phyloP scores from a whole-genome alignment of 2,888 invertebrate species.

The Diaperis boleti region DNA sequence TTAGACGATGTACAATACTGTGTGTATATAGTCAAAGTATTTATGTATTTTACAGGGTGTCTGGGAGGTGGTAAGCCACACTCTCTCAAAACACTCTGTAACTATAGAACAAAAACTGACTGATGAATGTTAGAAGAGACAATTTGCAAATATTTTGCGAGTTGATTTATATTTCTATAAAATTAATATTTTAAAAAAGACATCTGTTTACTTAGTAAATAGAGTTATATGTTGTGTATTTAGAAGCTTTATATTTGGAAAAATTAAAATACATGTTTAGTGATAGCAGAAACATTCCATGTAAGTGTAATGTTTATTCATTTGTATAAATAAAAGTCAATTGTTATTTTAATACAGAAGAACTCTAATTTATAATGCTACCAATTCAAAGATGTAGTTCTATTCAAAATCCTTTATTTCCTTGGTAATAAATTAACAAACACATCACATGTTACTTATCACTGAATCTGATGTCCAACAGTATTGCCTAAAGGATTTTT shows the following conservation, averaged over 20 bases:
- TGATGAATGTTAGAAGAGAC: slow-evolving; percentile 57
- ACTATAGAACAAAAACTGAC: slow-evolving; percentile 52
- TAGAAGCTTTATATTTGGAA: slow-evolving; percentile 51
- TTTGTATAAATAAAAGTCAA: slow-evolving; percentile 57
- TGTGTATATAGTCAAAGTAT: slow-evolving; percentile 49
- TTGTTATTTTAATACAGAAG: slow-evolving; percentile 58
- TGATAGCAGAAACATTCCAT: slow-evolving; percentile 46
- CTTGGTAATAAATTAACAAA: slow-evolving; percentile 15
- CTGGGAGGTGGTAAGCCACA: neutral
- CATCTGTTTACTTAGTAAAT: slow-evolving; percentile 54
- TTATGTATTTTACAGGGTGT: slow-evolving; percentile 40
- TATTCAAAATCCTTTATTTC: neutral
- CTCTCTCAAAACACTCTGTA: slow-evolving; percentile 4
- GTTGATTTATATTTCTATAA: slow-evolving; percentile 58
- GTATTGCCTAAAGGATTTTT: slow-evolving; percentile 76
- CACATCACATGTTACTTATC: slow-evolving; percentile 38
- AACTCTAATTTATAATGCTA: neutral
- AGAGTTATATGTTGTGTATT: slow-evolving; percentile 52
- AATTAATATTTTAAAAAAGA: slow-evolving; percentile 45
- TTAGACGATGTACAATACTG: slow-evolving; percentile 41
- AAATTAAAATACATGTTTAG: slow-evolving; percentile 50
- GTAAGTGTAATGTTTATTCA: slow-evolving; percentile 48
- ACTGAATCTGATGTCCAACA: slow-evolving; percentile 72
- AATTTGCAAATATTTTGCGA: slow-evolving; percentile 59
- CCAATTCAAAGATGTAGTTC: neutral